These are phyloP conservation scores for Tipula helvola DNA, from an alignment of 2,888 invertebrate genomes.

Conservation along the genomic window DNA sequence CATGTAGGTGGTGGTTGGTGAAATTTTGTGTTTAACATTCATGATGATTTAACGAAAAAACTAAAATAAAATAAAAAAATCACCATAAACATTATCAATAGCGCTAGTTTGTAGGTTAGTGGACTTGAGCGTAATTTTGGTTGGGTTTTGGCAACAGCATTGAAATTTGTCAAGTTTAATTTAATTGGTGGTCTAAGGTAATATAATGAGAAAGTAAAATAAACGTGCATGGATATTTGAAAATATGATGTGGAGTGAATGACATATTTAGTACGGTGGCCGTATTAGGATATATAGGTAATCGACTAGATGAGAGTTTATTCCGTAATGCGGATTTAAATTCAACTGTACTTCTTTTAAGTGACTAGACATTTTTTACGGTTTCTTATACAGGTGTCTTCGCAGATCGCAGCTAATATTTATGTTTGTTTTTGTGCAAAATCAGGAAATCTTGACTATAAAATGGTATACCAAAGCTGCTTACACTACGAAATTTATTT, in stretches of 20 bases:
- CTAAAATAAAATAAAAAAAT: background rate
- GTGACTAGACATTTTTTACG: too few species aligned
- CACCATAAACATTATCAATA: background rate
- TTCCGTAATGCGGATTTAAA: too few species aligned
- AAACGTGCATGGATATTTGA: background rate
- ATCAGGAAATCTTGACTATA: too few species aligned
- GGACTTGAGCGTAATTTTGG: background rate
- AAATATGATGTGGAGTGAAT: background rate
- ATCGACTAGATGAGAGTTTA: background rate
- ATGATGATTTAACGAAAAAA: background rate
- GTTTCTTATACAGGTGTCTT: too few species aligned
- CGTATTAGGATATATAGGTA: background rate
- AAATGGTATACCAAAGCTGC: too few species aligned
- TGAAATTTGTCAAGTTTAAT: background rate
- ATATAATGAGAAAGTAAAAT: background rate
- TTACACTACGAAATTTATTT: too few species aligned
- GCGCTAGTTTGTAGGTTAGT: background rate
- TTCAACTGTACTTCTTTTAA: too few species aligned
- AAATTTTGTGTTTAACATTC: background rate
- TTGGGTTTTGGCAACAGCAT: background rate
- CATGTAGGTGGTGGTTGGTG: background rate
- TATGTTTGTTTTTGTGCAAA: too few species aligned
- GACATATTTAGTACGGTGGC: background rate
- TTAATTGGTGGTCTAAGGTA: background rate
- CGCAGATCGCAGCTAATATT: too few species aligned